Percentiles rank a stretch among this genome's conserved stretches.
Evolutionary conservation across 2,888 invertebrate species (phyloP).

Genomic region (Osmoderma eremita): DNA sequence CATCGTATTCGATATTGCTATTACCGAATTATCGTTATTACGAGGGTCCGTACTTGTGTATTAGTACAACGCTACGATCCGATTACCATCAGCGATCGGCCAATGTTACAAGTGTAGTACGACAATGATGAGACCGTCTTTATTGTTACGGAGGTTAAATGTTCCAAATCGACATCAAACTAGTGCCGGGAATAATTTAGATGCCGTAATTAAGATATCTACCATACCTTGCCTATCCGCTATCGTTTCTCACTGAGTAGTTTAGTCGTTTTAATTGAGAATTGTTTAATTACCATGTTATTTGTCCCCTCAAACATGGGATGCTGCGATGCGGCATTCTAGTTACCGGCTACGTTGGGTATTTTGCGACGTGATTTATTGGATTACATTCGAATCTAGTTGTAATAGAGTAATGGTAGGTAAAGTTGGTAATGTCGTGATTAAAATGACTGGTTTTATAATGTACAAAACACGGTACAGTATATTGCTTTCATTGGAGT

Average conservation of each 20-base stretch:
- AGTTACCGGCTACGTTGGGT: neutral
- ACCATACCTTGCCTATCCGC: neutral
- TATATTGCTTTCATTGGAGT: no score
- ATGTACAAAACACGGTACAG: no score
- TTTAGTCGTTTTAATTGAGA: conserved; percentile 22
- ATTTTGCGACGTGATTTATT: conserved; percentile 17
- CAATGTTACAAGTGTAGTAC: conserved; percentile 1
- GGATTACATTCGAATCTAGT: neutral
- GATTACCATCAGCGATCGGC: conserved; percentile 18
- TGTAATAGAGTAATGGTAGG: no score
- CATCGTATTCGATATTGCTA: conserved; percentile 5
- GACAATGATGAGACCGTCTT: neutral
- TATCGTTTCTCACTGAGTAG: conserved; percentile 11
- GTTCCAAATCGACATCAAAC: conserved; percentile 6
- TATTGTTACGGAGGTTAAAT: conserved; percentile 16
- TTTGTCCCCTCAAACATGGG: conserved; percentile 4
- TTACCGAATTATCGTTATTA: conserved; percentile 5
- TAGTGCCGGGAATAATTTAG: conserved; percentile 20
- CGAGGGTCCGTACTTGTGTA: neutral
- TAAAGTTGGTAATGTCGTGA: no score
- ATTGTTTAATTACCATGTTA: conserved; percentile 21
- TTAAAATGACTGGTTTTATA: no score
- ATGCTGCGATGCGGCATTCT: no score
- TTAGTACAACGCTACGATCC: neutral
- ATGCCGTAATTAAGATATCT: conserved; percentile 25